A percentile compares a stretch with the other conserved stretches of the same genome.
phyloP scores from a whole-genome alignment of 2,113 vertebrate genomes.

The Dasyprocta punctata region DNA sequence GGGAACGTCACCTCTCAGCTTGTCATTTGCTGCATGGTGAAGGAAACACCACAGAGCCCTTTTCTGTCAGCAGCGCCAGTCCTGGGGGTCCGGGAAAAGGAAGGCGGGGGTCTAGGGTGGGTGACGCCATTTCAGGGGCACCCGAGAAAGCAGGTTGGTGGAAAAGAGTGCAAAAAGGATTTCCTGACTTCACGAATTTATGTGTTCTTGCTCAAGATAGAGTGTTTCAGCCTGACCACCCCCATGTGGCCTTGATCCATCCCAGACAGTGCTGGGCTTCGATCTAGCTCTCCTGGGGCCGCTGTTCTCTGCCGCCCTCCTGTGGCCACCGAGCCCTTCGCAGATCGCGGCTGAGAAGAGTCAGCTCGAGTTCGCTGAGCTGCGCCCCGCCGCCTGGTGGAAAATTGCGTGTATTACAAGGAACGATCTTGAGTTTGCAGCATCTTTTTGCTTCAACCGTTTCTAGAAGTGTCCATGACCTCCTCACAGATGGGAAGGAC shows the following conservation, averaged over 20 bases:
- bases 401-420: constrained; percentile 49
- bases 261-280: background rate
- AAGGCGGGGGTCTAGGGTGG: background rate
- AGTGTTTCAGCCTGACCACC: background rate
- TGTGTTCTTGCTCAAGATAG: background rate
- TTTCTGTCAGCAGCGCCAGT: background rate
- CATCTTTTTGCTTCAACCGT: background rate
- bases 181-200: background rate
- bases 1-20: background rate
- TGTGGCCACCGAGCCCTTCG: constrained; percentile 53
- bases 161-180: background rate
- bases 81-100: background rate
- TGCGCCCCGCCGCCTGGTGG: constrained; percentile 74
- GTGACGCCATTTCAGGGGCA: background rate
- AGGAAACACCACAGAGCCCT: background rate
- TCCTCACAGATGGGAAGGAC: background rate
- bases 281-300: background rate
- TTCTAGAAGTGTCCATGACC: background rate
- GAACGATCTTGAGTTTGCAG: background rate
- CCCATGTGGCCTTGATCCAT: background rate
- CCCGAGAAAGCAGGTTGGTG: background rate
- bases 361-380: background rate
- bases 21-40: background rate
- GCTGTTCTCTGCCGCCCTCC: constrained; percentile 73
- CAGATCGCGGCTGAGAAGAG: background rate